phyloP scores from a whole-genome alignment of 2,113 vertebrate genomes.

The Plestiodon gilberti region DNA sequence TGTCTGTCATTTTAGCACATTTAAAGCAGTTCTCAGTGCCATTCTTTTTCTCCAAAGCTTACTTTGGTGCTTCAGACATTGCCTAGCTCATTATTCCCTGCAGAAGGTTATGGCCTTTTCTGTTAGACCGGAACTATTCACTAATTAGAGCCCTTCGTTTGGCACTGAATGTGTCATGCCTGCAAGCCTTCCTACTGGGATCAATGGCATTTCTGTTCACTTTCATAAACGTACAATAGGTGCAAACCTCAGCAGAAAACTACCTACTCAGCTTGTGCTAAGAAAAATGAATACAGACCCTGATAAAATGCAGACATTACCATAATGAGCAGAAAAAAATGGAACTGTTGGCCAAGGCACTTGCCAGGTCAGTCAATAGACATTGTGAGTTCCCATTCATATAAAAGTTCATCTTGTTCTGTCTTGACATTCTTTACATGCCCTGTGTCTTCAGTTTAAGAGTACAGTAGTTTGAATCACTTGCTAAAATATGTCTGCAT shows the following conservation, averaged over 20 bases:
- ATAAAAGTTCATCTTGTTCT: background rate
- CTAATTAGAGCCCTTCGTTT: constrained; percentile 79
- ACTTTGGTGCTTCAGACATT: constrained; percentile 69
- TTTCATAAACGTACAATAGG: constrained; percentile 50
- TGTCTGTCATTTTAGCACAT: constrained; percentile 72
- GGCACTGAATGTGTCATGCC: constrained; percentile 73
- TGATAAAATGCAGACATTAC: constrained; percentile 1
- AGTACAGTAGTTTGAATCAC: background rate
- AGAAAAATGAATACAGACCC: constrained; percentile 1
- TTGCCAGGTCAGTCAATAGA: background rate
- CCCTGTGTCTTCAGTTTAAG: background rate
- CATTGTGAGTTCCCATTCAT: background rate
- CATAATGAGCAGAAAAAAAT: background rate
- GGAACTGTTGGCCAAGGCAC: background rate
- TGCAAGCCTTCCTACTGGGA: constrained; percentile 71
- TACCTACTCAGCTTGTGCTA: constrained; percentile 11
- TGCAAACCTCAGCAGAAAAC: constrained; percentile 19
- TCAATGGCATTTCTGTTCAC: constrained; percentile 61
- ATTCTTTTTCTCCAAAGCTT: constrained; percentile 62
- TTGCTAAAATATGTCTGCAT: background rate
- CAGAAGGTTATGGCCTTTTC: constrained; percentile 74
- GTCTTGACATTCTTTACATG: background rate
- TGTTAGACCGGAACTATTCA: constrained; percentile 70
- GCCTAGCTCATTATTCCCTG: constrained; percentile 76
- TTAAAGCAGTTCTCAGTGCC: constrained; percentile 64